These are phyloP conservation scores for Ailuropoda melanoleuca DNA, from an alignment of 2,113 vertebrate genomes.

Conservation along the genomic window DNA sequence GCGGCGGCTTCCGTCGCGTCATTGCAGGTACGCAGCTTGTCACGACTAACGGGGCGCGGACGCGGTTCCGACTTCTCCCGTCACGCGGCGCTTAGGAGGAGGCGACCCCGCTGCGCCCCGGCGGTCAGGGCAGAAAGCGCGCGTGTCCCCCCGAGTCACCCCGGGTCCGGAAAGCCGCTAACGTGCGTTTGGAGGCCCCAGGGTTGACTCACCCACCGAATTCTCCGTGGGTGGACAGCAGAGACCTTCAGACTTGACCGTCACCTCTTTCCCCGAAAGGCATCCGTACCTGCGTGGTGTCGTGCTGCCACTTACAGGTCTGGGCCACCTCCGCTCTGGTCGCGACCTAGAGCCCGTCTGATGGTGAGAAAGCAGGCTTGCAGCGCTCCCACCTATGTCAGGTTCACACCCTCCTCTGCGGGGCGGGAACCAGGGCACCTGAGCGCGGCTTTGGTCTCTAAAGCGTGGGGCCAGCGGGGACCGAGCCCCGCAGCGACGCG, in stretches of 20 bases:
- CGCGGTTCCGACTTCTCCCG: neutral
- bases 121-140: neutral
- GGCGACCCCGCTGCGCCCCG: neutral
- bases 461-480: neutral
- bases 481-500: neutral
- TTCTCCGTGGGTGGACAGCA: neutral
- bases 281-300: neutral
- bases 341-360: neutral
- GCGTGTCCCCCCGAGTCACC: neutral
- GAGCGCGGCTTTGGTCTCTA: neutral
- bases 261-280: neutral
- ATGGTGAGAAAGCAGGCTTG: neutral
- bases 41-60: neutral
- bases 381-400: neutral
- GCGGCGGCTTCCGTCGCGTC: neutral
- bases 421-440: neutral
- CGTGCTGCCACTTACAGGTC: neutral
- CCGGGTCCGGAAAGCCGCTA: neutral
- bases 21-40: constrained; percentile 79
- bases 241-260: constrained; percentile 5
- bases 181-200: neutral
- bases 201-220: neutral
- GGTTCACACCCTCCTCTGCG: neutral
- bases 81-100: rapidly evolving
- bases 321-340: neutral